phyloP scores from a whole-genome alignment of 2,888 invertebrate species.

The Caenorhabditis becei region DNA sequence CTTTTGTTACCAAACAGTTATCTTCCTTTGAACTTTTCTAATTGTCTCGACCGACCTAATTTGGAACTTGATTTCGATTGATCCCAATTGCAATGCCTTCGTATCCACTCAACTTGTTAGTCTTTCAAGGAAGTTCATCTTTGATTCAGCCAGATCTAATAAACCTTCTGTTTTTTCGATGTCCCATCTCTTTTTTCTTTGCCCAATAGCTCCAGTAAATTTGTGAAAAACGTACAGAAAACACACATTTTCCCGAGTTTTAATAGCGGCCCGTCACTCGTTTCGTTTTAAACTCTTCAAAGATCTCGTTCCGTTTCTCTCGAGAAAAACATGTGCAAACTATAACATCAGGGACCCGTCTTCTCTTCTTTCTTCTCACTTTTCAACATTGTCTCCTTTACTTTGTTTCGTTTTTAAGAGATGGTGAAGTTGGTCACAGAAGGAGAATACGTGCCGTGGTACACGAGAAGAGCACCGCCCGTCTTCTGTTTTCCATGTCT shows the following conservation, averaged over 20 bases:
- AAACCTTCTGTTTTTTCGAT: no score
- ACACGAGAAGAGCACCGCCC: slow-evolving; percentile 75
- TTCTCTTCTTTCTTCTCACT: background rate
- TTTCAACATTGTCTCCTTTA: background rate
- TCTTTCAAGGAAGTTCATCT: no score
- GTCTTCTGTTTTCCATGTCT: slow-evolving; percentile 81
- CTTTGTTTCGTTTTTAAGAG: background rate
- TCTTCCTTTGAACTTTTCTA: no score
- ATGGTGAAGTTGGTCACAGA: slow-evolving; percentile 69
- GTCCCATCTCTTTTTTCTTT: no score
- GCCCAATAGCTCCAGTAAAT: no score
- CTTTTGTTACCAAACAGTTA: no score
- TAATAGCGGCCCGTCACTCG: background rate
- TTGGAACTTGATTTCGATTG: no score
- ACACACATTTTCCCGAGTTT: slow-evolving; percentile 4
- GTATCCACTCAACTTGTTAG: no score
- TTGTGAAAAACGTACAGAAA: background rate
- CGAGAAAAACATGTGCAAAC: slow-evolving; percentile 49
- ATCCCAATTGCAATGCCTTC: no score
- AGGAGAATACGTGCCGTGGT: slow-evolving; percentile 80
- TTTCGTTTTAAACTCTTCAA: slow-evolving; percentile 1
- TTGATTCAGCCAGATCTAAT: no score
- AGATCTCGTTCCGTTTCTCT: slow-evolving; percentile 16
- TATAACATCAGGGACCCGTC: slow-evolving; percentile 39
- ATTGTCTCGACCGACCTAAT: no score